These are phyloP conservation scores for Tangara arthus DNA, from an alignment of 2,797 vertebrate genomes.

Conservation along the genomic window DNA sequence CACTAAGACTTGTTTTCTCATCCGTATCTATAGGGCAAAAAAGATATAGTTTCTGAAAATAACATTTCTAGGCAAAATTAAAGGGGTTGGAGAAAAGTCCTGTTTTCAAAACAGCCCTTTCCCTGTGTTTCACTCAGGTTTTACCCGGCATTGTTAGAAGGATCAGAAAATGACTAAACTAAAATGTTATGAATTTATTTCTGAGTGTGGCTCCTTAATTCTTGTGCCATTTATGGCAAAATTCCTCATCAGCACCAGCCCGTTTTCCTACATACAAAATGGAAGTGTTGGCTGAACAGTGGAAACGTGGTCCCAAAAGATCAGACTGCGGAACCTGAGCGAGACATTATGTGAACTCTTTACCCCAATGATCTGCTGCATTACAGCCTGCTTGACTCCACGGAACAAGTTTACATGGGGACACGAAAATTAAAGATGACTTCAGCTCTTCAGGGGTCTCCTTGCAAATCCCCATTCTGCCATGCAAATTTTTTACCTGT, in stretches of 20 bases:
- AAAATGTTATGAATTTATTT: background rate
- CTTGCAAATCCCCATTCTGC: background rate
- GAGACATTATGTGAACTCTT: background rate
- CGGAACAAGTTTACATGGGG: background rate
- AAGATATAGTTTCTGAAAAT: background rate
- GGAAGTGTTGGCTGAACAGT: background rate
- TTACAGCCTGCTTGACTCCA: background rate
- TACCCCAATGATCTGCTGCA: background rate
- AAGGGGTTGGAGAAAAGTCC: background rate
- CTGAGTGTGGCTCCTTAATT: background rate
- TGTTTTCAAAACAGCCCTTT: background rate
- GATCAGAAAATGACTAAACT: background rate
- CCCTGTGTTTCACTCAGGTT: background rate
- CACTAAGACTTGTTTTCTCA: background rate
- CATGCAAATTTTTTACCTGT: background rate
- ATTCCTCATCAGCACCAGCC: background rate
- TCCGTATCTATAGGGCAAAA: background rate
- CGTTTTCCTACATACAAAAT: background rate
- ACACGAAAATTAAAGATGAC: constrained; percentile 22
- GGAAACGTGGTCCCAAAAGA: background rate
- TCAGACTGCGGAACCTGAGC: background rate
- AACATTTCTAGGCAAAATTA: background rate
- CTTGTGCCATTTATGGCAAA: background rate
- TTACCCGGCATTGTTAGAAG: background rate
- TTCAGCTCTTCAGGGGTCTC: background rate